Evolutionary conservation across 2,797 vertebrate genomes (phyloP), one percentile per base, ranked within the genome.

Genomic region (Sebastolobus altivelis): DNA sequence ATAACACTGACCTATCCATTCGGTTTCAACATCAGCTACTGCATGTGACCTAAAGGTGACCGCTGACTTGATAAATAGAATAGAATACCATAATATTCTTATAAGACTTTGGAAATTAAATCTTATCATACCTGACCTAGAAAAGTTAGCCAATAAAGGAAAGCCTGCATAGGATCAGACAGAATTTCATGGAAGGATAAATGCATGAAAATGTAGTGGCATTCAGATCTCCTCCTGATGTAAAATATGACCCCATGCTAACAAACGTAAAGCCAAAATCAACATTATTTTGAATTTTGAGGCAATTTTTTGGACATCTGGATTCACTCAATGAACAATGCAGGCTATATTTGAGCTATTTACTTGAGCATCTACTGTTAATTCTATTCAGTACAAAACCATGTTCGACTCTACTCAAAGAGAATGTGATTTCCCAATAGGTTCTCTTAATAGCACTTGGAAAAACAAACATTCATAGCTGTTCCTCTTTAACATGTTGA

Each of bases 281-380:
- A 85, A 80, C 59, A 70, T 68, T 35, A 74, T 69, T 84, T 66
- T 0, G 2, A 69, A 78, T 76, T 80, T 33, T 62, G 46, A 31
- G 29, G 22, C 18, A 46, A 69, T 22, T 79, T 33, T 69, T 56
- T 37, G 13, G 14, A 78, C 82, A 89, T 85, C 72, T 87, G 84
- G 75, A 46, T 75, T 82, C 56, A 58, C 59, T 84, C 62, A 75
- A 5, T 65, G 46, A 73, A 78, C n/a, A 81, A 74, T 14, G 52
- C 18, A 62, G 40, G 38, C 31, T 55, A 56, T 29, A 65, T 72
- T 25, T 69, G 8, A 61, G 58, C 56, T 52, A 60, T 74, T 69
- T 65, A 46, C 40, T 46, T 52, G 6, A 59, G 43, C 14, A 46
- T 59, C 29, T 13, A 69, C 4, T 25, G 16, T 61, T 63, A 65